Base-by-base conservation (phyloP, 1,140 invertebrate species). In the Ruditapes philippinarum region DNA sequence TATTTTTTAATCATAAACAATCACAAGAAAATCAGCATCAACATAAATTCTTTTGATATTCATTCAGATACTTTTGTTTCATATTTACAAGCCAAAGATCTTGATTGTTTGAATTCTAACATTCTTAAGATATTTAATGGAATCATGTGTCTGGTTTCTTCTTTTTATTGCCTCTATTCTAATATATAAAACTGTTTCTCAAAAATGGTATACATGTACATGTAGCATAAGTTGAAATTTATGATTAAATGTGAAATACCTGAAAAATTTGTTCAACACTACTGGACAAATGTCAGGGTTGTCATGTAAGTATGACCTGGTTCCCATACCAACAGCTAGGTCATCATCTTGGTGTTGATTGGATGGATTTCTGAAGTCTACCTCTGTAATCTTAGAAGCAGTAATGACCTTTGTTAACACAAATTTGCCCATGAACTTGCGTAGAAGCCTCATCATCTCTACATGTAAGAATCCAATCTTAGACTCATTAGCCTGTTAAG, bases 351-450 rank as follows among this genome's bases (percentile, higher is more conserved):
- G 40, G 31, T 51, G 84, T 54, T 79, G 84, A 31, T 70, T 88
- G 38, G 65, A n/a, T 70, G 22, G 38, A 14, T 70, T 42, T 33
- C 19, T 65, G 60, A 49, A 80, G 42, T 49, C 3, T n/a, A 88
- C 57, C 25, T 51, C 25, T 49, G 78, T 70, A 12, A 81, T 33
- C 7, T 33, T 25, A 14, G 49, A 22, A 11, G n/a, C 36, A 33
- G 33, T 79, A 7, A 80, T 68, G 28, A 19, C 33, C 7, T 3
- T 9, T 5, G 33, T 68, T 1, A 2, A 14, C 11, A 87, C 33
- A 45, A 87, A 87, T 45, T 85, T 85, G 1, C n/a, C 70, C 4
- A 87, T 12, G 33, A 22, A 87, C n/a, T 78, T 78, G 33, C 73
- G 31, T 4, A 87, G 19, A 17, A 87, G 70, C 14, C 73, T 28